Percentiles rank a stretch among this genome's conserved stretches.
These are phyloP conservation scores for Tetragnatha montana DNA, from an alignment of 2,888 invertebrate species.

Conservation along the genomic window DNA sequence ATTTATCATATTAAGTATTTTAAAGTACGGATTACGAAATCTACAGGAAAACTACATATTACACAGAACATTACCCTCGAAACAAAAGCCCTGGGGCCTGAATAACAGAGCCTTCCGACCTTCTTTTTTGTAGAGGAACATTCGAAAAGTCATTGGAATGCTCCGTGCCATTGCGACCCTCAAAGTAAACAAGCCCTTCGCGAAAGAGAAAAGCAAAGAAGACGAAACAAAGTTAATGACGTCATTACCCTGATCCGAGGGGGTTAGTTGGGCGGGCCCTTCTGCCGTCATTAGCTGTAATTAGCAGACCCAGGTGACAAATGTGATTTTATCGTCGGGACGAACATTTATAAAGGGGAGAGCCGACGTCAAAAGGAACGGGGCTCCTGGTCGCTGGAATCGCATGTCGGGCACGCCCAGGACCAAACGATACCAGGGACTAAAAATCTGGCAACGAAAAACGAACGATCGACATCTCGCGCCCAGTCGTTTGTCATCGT, in stretches of 20 bases:
- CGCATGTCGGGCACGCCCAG: conserved; percentile 64
- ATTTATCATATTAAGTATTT: no score
- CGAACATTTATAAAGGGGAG: conserved; percentile 63
- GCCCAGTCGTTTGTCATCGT: conserved; percentile 61
- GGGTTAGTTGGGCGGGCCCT: conserved; percentile 64
- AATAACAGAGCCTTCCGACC: neutral
- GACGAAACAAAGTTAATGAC: conserved; percentile 69
- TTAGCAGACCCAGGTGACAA: conserved; percentile 71
- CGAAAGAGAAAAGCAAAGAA: conserved; percentile 36
- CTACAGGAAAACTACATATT: neutral
- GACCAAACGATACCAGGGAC: conserved; percentile 52
- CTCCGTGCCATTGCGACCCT: conserved; percentile 15
- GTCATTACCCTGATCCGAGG: conserved; percentile 68
- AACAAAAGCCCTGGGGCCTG: neutral
- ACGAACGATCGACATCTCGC: conserved; percentile 56
- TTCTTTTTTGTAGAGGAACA: neutral
- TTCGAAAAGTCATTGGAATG: conserved; percentile 40
- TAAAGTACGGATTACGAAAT: neutral
- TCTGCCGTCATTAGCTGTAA: conserved; percentile 70
- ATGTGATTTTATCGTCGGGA: conserved; percentile 65
- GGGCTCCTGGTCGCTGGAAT: conserved; percentile 50
- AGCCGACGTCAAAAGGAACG: conserved; percentile 57
- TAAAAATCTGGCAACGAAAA: conserved; percentile 49
- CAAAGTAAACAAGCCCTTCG: conserved; percentile 35
- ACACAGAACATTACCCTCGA: neutral